Base-by-base conservation (phyloP, 2,888 invertebrate genomes). In the Epinotia nisella region DNA sequence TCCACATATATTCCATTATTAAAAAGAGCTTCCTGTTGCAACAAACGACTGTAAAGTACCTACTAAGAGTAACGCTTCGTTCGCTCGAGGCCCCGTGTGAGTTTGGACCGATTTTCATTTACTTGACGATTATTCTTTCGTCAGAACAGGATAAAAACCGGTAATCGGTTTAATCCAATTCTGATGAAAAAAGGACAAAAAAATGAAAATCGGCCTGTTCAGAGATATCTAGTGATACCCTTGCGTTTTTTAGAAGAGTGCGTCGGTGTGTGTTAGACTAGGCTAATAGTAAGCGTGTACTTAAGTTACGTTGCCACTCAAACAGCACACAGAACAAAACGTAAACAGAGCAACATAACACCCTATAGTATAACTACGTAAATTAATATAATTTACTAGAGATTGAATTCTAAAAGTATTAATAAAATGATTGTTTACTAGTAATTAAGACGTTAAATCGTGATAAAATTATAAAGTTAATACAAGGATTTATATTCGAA, bases 381-480 rank as follows among this genome's bases (percentile, higher is more conserved):
- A 80, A 81, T 74, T 78, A 79, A 78, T 77, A 80, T 78, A 79
- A 77, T 85, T 86, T 83, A 85, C 81, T 85, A 83, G 82, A 78
- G 78, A 84, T 83, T 81, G 80, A 84, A 88, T 87, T 87, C 86
- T 86, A 86, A 88, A 90, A 87, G 80, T 88, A 86, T 88, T 86
- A 88, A 87, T 87, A 88, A 84, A 79, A 76, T 84, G 85, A 87
- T 87, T 89, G 88, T 90, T 90, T 88, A 86, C 79, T 88, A 88
- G 85, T 87, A 80, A 49, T 80, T 88, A 89, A 89, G 87, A 87
- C 83, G 85, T 90, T 90, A 87, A 86, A 90, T 90, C 90, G 90
- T 90, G 90, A 90, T 91, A 90, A 87, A 86, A 79, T 84, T 79
- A 81, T 81, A 82, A 85, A 83, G 86, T 89, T 87, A 89, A 81